Evolutionary conservation across 2,888 invertebrate genomes (phyloP), one percentile per base, ranked within the genome.

Genomic region (Drosophila eohydei): DNA sequence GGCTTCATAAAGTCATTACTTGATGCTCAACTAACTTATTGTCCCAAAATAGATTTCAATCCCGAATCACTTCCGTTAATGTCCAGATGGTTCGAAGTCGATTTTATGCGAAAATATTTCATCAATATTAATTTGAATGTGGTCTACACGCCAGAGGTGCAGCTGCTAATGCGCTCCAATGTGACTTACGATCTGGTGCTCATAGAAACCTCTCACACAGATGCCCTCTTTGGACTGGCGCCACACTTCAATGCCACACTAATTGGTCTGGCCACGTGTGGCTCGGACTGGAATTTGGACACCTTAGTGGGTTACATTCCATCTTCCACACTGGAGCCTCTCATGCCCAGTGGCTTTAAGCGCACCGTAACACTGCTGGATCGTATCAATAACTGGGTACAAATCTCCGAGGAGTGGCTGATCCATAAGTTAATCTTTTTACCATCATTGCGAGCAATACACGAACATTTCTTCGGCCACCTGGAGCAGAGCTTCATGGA

Each of bases 171-270:
- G 32, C 26, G 50, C 0, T 92, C 93, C 0, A 86, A 92, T n/a
- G 60, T 74, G 14, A 80, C 77, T 12, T 93, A 86, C n/a, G 93
- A 93, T 70, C 52, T 92, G 6, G 79, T 93, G 0, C 64, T 93
- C 1, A 46, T 91, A 30, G 92, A 92, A 38, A 76, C 91, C 0
- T 90, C 91, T 16, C 62, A 86, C 6, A 89, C 81, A 43, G 92
- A 93, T 62, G 91, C 91, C 3, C 77, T 92, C 2, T 89, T 83
- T 41, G 93, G 92, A 0, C 30, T 92, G 21, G 87, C 79, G 6
- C 74, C 76, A 5, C 83, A 83, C 41, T 92, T 91, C 21, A 88
- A 91, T 28, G 91, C 92, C 0, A 77, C 81, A 0, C 41, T 92
- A 3, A 70, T 92, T n/a, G 91, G 84, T 0, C 30, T 91, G 3